Base-by-base conservation (phyloP, 2,113 vertebrate species). In the Mionectes macconnelli region DNA sequence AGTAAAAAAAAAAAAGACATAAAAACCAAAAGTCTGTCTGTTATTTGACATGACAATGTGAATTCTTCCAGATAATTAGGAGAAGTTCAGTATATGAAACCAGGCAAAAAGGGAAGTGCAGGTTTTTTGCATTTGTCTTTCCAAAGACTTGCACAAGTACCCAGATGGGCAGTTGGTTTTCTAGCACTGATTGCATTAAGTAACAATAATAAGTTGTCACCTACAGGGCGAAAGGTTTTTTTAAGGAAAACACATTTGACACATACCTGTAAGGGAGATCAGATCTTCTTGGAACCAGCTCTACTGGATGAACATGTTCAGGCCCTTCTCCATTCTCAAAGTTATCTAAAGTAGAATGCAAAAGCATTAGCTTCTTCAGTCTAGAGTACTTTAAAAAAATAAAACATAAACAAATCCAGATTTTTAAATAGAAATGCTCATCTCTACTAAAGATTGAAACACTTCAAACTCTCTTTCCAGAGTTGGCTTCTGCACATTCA, bases 221-320 rank as follows among this genome's bases (percentile, higher is more conserved):
- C 63, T 68, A 72, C 12, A 84, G 30, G 8, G 12, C 45, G 40
- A 85, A 53, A 15, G 8, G n/a, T 69, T 49, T 72, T 49, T 77
- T 59, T 20, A 77, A 45, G 35, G 49, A 67, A 84, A 81, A 60
- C 2, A 3, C 31, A 56, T 16, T 42, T 53, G 31, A 49, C 20
- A 74, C 18, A 5, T 96, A 99, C 99, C 97, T 98, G 96, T 98
- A 98, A 17, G 97, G 97, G 22, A 98, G 96, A 45, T 98, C 98
- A 14, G 98, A 89, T 80, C 96, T 97, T 94, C 91, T 91, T 69
- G 97, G 96, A 94, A 98, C 96, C 16, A 97, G 84, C 95, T 98
- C 98, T 40, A 72, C 97, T 0, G 89, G 85, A 28, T 92, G 96
- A 47, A 95, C 90, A 37, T 93, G 96, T 39, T 98, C 98, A 1